phyloP scores from a whole-genome alignment of 2,888 invertebrate genomes.

The Dasysyrphus albostriatus region DNA sequence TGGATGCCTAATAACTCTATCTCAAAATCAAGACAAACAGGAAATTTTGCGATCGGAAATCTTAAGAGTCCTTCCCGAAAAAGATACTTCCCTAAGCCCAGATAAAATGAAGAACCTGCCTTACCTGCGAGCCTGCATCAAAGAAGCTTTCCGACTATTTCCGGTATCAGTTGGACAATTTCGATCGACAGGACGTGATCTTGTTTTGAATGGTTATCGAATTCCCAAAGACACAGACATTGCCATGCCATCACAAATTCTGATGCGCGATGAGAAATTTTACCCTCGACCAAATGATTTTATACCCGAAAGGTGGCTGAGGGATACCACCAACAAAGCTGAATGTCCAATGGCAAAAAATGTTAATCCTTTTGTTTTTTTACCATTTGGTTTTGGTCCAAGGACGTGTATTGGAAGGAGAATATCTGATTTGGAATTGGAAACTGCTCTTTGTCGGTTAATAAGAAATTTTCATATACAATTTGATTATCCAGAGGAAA shows the following conservation, averaged over 20 bases:
- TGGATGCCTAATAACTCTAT: slow-evolving; percentile 86
- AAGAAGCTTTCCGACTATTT: slow-evolving; percentile 87
- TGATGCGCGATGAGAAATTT: slow-evolving; percentile 86
- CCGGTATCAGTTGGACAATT: slow-evolving; percentile 86
- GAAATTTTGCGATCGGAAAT: slow-evolving; percentile 86
- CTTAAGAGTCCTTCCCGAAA: slow-evolving; percentile 81
- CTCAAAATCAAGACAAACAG: slow-evolving; percentile 87
- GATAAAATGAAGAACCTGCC: slow-evolving; percentile 84
- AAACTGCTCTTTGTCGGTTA: slow-evolving; percentile 83
- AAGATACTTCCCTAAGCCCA: slow-evolving; percentile 81
- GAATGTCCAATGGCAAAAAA: slow-evolving; percentile 68
- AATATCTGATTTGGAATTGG: slow-evolving; percentile 88
- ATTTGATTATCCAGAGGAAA: slow-evolving; percentile 78
- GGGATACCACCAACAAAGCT: slow-evolving; percentile 7
- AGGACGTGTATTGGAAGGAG: slow-evolving; percentile 88
- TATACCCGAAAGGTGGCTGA: slow-evolving; percentile 89
- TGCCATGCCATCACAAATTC: slow-evolving; percentile 89
- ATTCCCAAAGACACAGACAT: slow-evolving; percentile 88
- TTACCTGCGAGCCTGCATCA: slow-evolving; percentile 89
- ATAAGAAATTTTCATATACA: slow-evolving; percentile 79
- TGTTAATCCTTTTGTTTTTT: slow-evolving; percentile 74
- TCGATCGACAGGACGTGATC: slow-evolving; percentile 85
- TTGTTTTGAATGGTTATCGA: slow-evolving; percentile 86
- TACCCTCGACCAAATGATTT: slow-evolving; percentile 84
- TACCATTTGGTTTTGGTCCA: slow-evolving; percentile 76